Conservation (phyloP, 2,888 invertebrate genomes). For the Mactromeris polynyma region DNA sequence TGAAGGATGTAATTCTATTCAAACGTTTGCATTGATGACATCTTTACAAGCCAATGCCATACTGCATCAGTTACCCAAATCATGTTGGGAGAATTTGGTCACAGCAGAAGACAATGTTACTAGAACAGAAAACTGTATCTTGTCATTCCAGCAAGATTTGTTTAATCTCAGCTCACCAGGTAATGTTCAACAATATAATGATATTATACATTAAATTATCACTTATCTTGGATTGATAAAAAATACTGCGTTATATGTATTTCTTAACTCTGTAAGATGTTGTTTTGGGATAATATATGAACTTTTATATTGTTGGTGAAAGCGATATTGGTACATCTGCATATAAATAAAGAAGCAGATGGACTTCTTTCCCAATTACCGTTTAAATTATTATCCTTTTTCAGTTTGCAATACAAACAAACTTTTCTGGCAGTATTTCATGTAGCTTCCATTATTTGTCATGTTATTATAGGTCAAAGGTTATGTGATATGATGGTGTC, state of each 20-base stretch:
- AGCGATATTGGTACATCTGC: too few species aligned
- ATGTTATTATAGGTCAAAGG: neutral
- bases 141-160: neutral
- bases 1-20: conserved; percentile 41
- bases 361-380: too few species aligned
- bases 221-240: too few species aligned
- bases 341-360: too few species aligned
- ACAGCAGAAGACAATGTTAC: neutral
- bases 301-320: too few species aligned
- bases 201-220: too few species aligned
- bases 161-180: neutral
- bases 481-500: conserved; percentile 40
- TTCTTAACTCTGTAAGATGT: too few species aligned
- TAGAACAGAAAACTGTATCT: neutral
- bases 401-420: too few species aligned
- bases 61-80: conserved; percentile 23
- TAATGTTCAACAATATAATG: neutral
- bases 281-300: too few species aligned
- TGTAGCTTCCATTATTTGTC: neutral
- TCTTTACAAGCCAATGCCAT: conserved; percentile 4
- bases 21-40: conserved; percentile 15
- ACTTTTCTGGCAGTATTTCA: neutral
- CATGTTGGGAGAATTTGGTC: conserved; percentile 36
- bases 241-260: too few species aligned
- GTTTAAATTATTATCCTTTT: too few species aligned